Evolutionary conservation across 2,113 vertebrate species (phyloP).

Genomic region (Apistogramma diplotaenia): DNA sequence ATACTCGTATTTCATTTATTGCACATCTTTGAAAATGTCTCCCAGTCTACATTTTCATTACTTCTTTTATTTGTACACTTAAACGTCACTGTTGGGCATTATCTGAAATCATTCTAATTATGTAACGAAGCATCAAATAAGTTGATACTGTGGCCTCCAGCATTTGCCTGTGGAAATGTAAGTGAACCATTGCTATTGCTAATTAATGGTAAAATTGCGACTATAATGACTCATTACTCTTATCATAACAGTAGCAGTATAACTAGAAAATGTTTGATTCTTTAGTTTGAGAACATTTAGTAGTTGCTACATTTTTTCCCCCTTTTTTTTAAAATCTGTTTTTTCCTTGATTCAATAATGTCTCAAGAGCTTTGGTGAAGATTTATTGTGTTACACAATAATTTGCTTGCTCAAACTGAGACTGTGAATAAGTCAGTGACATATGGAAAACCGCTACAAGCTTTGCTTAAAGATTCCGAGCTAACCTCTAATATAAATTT

Average conservation of each 20-base stretch:
- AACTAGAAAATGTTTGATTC: background rate
- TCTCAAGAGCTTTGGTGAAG: slow-evolving; percentile 7
- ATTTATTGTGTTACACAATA: slow-evolving; percentile 16
- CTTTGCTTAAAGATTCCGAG: slow-evolving; percentile 27
- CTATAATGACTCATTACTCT: background rate
- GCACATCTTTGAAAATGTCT: background rate
- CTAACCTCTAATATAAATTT: slow-evolving; percentile 46
- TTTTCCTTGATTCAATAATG: background rate
- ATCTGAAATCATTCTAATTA: slow-evolving; percentile 5
- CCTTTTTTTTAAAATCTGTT: background rate
- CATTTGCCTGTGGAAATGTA: background rate
- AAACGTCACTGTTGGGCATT: background rate
- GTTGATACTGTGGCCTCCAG: background rate
- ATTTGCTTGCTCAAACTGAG: slow-evolving; percentile 28
- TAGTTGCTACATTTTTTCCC: background rate
- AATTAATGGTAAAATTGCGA: background rate
- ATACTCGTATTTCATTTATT: background rate
- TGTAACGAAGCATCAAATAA: background rate
- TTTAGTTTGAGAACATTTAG: background rate
- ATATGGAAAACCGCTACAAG: slow-evolving; percentile 20
- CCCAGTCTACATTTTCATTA: background rate
- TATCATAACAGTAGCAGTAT: background rate
- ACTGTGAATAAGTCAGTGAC: slow-evolving; percentile 27
- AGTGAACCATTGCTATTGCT: background rate
- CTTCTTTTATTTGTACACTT: background rate